phyloP scores from a whole-genome alignment of 2,888 invertebrate species.

The Ctena decussata region DNA sequence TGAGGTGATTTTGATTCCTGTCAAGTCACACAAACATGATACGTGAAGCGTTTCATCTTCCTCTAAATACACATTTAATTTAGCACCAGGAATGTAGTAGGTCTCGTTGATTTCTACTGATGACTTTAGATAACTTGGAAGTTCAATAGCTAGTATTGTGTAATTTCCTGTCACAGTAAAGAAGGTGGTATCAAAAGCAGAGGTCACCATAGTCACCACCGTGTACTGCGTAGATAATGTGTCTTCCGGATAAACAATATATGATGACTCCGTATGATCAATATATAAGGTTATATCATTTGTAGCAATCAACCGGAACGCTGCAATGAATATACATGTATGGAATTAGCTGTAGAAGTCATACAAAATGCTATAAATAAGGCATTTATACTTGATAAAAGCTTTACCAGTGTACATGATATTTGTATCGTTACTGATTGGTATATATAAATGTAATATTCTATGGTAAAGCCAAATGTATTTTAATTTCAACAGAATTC shows the following conservation, averaged over 20 bases:
- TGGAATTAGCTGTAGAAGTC: too few species aligned
- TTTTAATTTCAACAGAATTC: too few species aligned
- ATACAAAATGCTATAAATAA: too few species aligned
- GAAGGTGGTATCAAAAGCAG: slow-evolving; percentile 30
- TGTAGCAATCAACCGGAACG: slow-evolving; percentile 19
- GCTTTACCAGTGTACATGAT: too few species aligned
- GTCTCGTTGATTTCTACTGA: slow-evolving; percentile 22
- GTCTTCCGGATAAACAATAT: slow-evolving; percentile 43
- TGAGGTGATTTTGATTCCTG: slow-evolving; percentile 57
- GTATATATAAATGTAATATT: too few species aligned
- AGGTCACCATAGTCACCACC: slow-evolving; percentile 17
- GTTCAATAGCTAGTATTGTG: slow-evolving; percentile 30
- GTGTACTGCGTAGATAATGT: slow-evolving; percentile 37
- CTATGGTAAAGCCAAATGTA: too few species aligned
- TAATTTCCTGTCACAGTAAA: slow-evolving; percentile 52
- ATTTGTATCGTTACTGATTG: too few species aligned
- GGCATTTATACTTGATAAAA: too few species aligned
- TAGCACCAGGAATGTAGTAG: slow-evolving; percentile 30
- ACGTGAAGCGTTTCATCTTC: slow-evolving; percentile 38
- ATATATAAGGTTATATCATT: slow-evolving; percentile 45
- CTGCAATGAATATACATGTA: too few species aligned
- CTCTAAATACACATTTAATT: slow-evolving; percentile 36
- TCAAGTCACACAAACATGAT: slow-evolving; percentile 53
- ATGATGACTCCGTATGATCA: slow-evolving; percentile 36
- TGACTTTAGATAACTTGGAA: slow-evolving; percentile 23